Conservation (phyloP, 2,797 vertebrate genomes). For the Falco biarmicus region DNA sequence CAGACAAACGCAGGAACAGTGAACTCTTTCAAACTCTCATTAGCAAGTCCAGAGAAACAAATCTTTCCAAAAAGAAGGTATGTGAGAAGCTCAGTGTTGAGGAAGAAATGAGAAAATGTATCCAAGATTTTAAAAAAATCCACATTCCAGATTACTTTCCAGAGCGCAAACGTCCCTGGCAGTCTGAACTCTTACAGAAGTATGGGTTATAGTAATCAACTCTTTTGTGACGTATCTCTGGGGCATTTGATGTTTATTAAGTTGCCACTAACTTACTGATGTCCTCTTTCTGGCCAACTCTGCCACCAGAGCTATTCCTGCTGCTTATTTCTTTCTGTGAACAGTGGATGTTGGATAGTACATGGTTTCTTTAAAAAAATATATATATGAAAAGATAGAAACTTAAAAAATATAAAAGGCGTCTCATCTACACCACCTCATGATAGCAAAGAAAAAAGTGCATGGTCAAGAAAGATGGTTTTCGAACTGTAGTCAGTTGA, state of each 20-base stretch:
- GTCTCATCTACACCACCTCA: constrained; percentile 63
- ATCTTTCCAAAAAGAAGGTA: constrained; percentile 87
- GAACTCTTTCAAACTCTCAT: constrained; percentile 91
- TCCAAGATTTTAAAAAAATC: constrained; percentile 90
- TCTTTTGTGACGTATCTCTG: neutral
- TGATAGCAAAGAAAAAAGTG: constrained; percentile 66
- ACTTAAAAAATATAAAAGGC: neutral
- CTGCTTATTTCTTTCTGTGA: constrained; percentile 76
- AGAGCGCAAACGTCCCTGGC: constrained; percentile 89
- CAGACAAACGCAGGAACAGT: constrained; percentile 89
- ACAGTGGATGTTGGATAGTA: constrained; percentile 75
- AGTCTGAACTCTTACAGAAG: constrained; percentile 89
- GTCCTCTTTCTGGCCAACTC: constrained; percentile 35
- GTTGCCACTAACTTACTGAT: constrained; percentile 61
- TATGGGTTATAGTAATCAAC: constrained; percentile 82
- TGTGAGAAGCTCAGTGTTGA: constrained; percentile 86
- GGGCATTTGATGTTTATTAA: constrained; percentile 66
- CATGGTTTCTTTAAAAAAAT: constrained; percentile 59
- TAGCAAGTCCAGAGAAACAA: constrained; percentile 85
- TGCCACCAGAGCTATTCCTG: constrained; percentile 67
- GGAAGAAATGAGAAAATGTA: constrained; percentile 91
- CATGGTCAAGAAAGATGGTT: constrained; percentile 76
- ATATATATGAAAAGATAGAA: constrained; percentile 35
- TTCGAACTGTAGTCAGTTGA: constrained; percentile 51
- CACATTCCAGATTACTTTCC: constrained; percentile 89